Evolutionary conservation across 2,113 vertebrate species (phyloP).

Genomic region (Clinocottus analis): DNA sequence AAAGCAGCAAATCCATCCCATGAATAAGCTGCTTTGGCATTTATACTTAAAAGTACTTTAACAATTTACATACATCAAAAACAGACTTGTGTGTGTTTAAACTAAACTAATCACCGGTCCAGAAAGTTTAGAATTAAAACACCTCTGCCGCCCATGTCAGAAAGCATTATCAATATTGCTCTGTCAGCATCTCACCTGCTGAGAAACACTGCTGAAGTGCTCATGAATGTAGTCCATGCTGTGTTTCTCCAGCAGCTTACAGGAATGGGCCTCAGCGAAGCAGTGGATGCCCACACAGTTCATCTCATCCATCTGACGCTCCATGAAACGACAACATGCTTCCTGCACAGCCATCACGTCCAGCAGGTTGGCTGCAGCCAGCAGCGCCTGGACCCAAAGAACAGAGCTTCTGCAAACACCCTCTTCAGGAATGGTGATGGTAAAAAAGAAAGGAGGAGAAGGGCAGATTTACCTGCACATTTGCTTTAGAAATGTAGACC

Average conservation of each 20-base stretch:
- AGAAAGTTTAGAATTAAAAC: too few species aligned
- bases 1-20: too few species aligned
- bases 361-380: slow-evolving; percentile 86
- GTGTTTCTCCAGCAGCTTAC: slow-evolving; percentile 79
- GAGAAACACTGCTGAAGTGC: slow-evolving; percentile 80
- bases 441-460: not conserved
- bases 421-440: fast-evolving
- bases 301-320: slow-evolving; percentile 86
- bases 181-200: slow-evolving; percentile 73
- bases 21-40: too few species aligned
- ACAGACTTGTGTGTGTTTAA: too few species aligned
- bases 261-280: slow-evolving; percentile 86
- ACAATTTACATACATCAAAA: too few species aligned
- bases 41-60: too few species aligned
- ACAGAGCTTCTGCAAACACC: fast-evolving
- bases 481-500: slow-evolving; percentile 85
- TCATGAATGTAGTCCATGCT: slow-evolving; percentile 86
- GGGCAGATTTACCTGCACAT: slow-evolving; percentile 79
- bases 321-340: slow-evolving; percentile 85
- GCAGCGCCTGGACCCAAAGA: slow-evolving; percentile 68
- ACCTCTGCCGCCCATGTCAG: too few species aligned
- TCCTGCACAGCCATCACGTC: slow-evolving; percentile 85
- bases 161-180: too few species aligned
- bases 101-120: too few species aligned
- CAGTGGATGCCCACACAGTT: slow-evolving; percentile 88